Base-by-base conservation (phyloP, 2,888 invertebrate species). In the Mechanitis messenoides region DNA sequence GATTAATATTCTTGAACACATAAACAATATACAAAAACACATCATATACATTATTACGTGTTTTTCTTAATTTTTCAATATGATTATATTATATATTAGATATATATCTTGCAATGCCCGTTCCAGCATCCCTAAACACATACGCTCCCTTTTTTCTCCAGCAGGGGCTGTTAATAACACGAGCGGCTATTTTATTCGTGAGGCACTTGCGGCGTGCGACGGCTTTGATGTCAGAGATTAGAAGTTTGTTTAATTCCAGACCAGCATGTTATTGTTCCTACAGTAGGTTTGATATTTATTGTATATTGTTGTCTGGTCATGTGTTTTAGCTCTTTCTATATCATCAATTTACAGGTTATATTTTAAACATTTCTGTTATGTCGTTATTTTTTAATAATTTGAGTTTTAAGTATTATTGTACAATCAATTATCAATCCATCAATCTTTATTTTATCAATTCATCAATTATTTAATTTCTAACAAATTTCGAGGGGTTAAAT, bases 191-290 rank as follows among this genome's bases (percentile, higher is more conserved):
- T 87, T 86, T 85, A 87, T 85, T 84, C 84, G 81, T 73, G 69
- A 70, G 71, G 77, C 84, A 83, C 84, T 85, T 81, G 84, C 79
- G 80, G 77, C 77, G 87, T 87, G 88, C 77, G 82, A 76, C 78
- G 69, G 85, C 86, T 85, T 87, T 84, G 82, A 87, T 86, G 84
- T 82, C 68, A 74, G 77, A 87, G 88, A 88, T 88, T 88, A 87
- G 76, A 80, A 78, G 74, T 80, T 78, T 78, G 81, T 77, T 81
- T 77, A 75, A 77, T 74, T 76, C 72, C 72, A 69, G 67, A 69
- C 71, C 69, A 67, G 65, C 62, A 58, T 69, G 71, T 71, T 73
- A 71, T 71, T 71, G 68, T 72, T 67, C 62, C 69, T 69, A 70
- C 71, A 67, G 69, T 69, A 60, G 68, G 70, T 71, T 72, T 74